phyloP scores from a whole-genome alignment of 2,797 vertebrate species.

The Hybognathus amarus region DNA sequence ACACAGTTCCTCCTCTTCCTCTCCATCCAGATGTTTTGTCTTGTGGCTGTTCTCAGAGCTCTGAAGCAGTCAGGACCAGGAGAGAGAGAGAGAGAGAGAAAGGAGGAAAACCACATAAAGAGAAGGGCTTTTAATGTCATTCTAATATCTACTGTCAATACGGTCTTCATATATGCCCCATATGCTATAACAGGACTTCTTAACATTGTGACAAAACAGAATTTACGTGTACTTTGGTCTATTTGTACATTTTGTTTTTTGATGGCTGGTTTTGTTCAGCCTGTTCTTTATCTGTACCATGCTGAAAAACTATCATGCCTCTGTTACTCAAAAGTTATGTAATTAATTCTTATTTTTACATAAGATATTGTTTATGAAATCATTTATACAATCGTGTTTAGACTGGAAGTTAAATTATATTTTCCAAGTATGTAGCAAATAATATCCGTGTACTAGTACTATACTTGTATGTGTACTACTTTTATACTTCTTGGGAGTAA shows the following conservation, averaged over 20 bases:
- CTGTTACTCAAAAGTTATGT: background rate
- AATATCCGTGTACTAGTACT: no score
- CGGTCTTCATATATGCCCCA: background rate
- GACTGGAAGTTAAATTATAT: no score
- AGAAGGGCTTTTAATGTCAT: constrained; percentile 61
- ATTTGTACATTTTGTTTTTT: background rate
- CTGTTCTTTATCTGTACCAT: background rate
- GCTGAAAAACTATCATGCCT: background rate
- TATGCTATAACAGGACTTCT: background rate
- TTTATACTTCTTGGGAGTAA: no score
- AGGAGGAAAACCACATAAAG: constrained; percentile 59
- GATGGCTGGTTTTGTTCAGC: background rate
- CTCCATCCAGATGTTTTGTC: background rate
- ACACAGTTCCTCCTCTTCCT: background rate
- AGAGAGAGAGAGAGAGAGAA: background rate
- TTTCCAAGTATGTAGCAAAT: no score
- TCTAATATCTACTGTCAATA: constrained; percentile 9
- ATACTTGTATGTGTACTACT: no score
- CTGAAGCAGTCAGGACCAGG: constrained; percentile 31
- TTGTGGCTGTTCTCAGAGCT: background rate
- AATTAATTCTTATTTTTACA: background rate
- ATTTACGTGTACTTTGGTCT: no score
- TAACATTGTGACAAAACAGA: background rate
- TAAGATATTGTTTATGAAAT: no score
- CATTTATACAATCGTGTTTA: no score